These are phyloP conservation scores for Chrysolina oricalcia DNA, from an alignment of 2,888 invertebrate genomes.

Conservation along the genomic window DNA sequence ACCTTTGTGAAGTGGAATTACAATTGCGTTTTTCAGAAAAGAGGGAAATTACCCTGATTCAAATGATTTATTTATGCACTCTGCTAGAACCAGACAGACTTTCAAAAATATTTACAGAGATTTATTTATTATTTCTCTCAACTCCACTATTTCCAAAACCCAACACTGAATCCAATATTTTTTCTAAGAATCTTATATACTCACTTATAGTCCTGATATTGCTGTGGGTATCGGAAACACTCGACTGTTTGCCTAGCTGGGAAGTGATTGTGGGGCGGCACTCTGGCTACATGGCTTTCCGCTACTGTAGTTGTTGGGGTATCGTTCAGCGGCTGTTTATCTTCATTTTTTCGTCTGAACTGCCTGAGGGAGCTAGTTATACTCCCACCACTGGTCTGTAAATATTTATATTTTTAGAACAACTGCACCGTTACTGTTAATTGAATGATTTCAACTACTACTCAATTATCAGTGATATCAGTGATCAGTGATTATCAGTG, in stretches of 20 bases:
- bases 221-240: slow-evolving; percentile 61
- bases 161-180: too few relatives aligned
- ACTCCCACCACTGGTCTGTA: slow-evolving; percentile 60
- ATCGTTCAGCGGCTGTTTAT: slow-evolving; percentile 59
- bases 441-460: too few relatives aligned
- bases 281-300: slow-evolving; percentile 68
- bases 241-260: slow-evolving; percentile 62
- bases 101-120: too few relatives aligned
- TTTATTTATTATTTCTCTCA: too few relatives aligned
- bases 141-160: background rate
- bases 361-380: slow-evolving; percentile 67
- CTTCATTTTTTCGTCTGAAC: slow-evolving; percentile 68
- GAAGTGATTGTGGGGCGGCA: slow-evolving; percentile 69
- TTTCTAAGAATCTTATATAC: slow-evolving; percentile 8
- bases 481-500: too few relatives aligned
- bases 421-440: too few relatives aligned
- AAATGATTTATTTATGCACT: too few relatives aligned
- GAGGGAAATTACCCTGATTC: too few relatives aligned
- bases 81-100: too few relatives aligned
- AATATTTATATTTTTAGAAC: slow-evolving; percentile 26
- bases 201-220: slow-evolving; percentile 66
- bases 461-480: too few relatives aligned
- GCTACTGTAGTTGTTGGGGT: slow-evolving; percentile 40
- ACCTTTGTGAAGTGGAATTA: too few relatives aligned
- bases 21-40: too few relatives aligned